Evolutionary conservation across 1,140 invertebrate genomes (phyloP), one percentile per base, ranked within the genome.

Genomic region (Nasonia longicornis): DNA sequence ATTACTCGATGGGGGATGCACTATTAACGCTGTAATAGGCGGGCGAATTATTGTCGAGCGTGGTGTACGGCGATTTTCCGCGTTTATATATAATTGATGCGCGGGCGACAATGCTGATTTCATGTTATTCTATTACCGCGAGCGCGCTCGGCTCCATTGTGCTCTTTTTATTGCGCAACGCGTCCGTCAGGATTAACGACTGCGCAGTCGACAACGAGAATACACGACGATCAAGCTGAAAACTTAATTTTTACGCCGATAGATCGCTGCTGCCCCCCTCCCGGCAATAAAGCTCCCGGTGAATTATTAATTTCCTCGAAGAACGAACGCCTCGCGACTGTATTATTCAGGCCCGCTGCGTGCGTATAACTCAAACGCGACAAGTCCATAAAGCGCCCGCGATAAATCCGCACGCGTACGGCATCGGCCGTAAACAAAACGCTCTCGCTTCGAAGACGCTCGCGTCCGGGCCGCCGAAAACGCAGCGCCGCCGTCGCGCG

Each of bases 61-160:
- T n/a, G 20, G 45, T 22, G 11, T 70, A 20, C 6, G 42, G 38
- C 69, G 20, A 58, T 52, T 52, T 52, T 52, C 14, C 20, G 52
- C 14, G 20, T 58, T 58, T 58, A 58, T 58, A 58, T 58, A 58
- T 58, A 58, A 58, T 58, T 58, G 52, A 58, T 58, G 52, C 20
- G 1, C 20, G 52, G n/a, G 20, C 20, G 52, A 58, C 52, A 58
- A 58, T 58, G 52, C 20, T 1, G 4, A 58, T 58, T 70, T 70
- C 31, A 20, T 70, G 69, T 70, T 70, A 70, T 70, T 70, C 69
- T 70, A 70, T 70, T 70, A 29, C 38, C 35, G 8, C 48, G 31
- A 3, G 31, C 31, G 26, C 4, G 3, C 16, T 52, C 48, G 48
- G 48, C 48, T 52, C 4, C 48, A 52, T 52, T 52, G 48, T 52